Percentiles rank a stretch among this genome's conserved stretches.
These are phyloP conservation scores for Anolis carolinensis DNA, from an alignment of 2,113 vertebrate genomes.

Conservation along the genomic window DNA sequence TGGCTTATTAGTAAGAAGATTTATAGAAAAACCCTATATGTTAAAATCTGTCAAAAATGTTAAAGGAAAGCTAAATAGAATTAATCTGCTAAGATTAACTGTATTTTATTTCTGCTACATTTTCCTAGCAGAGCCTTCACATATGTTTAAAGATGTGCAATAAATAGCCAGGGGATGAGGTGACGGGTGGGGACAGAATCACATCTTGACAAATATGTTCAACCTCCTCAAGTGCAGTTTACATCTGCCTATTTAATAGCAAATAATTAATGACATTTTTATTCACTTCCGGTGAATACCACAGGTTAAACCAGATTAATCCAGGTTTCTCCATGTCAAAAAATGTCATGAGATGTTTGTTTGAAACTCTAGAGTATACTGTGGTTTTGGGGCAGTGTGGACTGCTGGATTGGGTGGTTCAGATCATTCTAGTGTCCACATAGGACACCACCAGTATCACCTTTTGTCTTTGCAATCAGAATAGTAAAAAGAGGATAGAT, in stretches of 20 bases:
- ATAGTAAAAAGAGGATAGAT: too few species aligned
- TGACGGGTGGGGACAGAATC: background rate
- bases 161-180: too few species aligned
- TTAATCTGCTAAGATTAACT: background rate
- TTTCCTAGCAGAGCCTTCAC: background rate
- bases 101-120: background rate
- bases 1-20: background rate
- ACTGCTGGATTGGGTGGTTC: too few species aligned
- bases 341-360: too few species aligned
- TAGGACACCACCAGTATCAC: too few species aligned
- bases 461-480: too few species aligned
- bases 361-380: too few species aligned
- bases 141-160: background rate
- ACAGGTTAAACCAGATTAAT: too few species aligned
- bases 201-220: background rate
- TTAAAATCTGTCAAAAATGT: background rate
- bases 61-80: background rate
- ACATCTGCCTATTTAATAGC: background rate
- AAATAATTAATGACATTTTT: background rate
- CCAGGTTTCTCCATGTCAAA: too few species aligned
- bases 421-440: too few species aligned
- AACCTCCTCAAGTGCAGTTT: background rate
- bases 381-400: too few species aligned
- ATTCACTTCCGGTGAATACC: too few species aligned
- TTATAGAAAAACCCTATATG: background rate